Evolutionary conservation across 2,797 vertebrate species (phyloP).

Genomic region (Cirrhinus mrigala): DNA sequence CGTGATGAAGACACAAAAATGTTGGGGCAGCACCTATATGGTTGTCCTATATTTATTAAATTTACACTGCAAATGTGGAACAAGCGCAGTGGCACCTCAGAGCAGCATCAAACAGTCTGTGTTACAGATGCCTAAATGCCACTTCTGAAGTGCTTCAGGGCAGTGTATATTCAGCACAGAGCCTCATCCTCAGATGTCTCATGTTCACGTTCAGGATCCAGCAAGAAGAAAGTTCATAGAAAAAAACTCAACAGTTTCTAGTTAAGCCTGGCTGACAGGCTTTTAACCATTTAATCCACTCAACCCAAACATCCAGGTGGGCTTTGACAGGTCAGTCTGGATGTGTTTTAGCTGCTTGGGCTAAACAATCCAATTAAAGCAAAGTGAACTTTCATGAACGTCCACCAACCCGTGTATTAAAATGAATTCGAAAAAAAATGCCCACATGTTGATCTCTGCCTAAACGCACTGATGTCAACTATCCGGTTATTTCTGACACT

Average conservation of each 20-base stretch:
- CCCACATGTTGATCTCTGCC: background rate
- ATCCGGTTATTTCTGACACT: background rate
- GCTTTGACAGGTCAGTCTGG: background rate
- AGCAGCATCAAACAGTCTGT: background rate
- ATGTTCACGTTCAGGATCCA: background rate
- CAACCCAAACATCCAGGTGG: constrained; percentile 1
- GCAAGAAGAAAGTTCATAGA: no score
- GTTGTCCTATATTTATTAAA: background rate
- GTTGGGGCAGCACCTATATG: background rate
- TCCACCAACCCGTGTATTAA: background rate
- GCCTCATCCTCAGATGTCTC: no score
- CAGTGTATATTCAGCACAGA: background rate
- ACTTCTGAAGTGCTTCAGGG: background rate
- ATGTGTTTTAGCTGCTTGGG: background rate
- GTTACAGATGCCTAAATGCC: background rate
- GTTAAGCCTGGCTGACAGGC: background rate
- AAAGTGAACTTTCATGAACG: background rate
- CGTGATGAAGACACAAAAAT: background rate
- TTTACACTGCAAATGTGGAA: background rate
- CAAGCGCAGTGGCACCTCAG: background rate
- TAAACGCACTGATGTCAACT: background rate
- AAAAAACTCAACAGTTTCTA: background rate
- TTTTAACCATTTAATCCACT: background rate
- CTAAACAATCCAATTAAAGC: background rate
- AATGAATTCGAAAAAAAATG: background rate